phyloP scores from a whole-genome alignment of 2,888 invertebrate species.

The Odontomyia ornata region DNA sequence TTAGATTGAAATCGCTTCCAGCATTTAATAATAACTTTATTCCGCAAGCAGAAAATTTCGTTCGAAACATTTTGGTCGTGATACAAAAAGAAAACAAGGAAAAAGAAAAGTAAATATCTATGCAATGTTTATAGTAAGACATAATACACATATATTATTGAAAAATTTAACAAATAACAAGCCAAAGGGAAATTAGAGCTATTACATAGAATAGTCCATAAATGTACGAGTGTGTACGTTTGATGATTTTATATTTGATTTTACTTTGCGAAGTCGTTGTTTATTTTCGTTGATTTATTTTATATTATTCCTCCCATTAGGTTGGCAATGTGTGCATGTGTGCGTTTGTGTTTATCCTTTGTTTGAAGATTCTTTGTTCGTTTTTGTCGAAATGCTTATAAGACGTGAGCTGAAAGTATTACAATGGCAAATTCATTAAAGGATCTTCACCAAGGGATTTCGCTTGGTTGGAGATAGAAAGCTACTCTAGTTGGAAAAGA shows the following conservation, averaged over 20 bases:
- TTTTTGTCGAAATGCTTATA: not conserved
- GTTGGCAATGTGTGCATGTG: too few species aligned
- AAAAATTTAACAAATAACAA: not conserved
- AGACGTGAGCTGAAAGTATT: conserved; percentile 16
- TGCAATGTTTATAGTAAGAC: not conserved
- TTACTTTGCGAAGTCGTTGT: not conserved
- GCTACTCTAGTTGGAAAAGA: not conserved
- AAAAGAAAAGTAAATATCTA: too few species aligned
- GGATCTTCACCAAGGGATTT: not conserved
- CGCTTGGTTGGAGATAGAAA: not conserved
- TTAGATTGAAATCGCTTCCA: not conserved
- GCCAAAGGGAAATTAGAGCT: not conserved
- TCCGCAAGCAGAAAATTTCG: not conserved
- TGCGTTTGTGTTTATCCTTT: not conserved
- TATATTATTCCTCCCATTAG: too few species aligned
- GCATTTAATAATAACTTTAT: conserved; percentile 27
- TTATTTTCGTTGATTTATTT: not conserved
- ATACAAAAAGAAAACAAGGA: too few species aligned
- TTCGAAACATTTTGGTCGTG: not conserved
- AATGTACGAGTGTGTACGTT: too few species aligned
- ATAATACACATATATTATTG: not conserved
- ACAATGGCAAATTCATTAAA: not conserved
- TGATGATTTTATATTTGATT: too few species aligned
- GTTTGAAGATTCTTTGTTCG: not conserved
- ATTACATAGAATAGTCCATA: too few species aligned